A percentile compares a stretch with the other conserved stretches of the same genome.
Evolutionary conservation across 2,113 vertebrate species (phyloP).

Genomic region (Sula dactylatra): DNA sequence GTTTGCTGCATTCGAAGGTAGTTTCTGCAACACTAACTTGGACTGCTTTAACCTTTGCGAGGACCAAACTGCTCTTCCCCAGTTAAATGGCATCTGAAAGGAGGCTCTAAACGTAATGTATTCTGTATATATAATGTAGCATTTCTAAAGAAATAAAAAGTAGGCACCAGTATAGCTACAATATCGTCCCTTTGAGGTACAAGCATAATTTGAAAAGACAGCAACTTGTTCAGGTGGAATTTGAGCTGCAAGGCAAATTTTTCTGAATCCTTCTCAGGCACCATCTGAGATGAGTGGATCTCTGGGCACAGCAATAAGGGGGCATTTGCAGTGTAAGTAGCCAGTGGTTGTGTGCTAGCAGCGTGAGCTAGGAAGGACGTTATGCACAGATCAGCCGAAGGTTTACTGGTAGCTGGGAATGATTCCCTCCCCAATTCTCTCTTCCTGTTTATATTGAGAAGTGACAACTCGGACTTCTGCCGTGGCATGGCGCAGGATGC

Average conservation of each 20-base stretch:
- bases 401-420: background rate
- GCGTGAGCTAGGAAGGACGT: background rate
- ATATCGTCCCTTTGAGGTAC: accelerated
- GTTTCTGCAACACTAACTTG: background rate
- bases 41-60: background rate
- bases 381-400: background rate
- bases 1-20: background rate
- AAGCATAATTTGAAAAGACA: background rate
- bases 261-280: background rate
- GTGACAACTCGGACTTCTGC: accelerated
- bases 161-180: background rate
- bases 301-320: background rate
- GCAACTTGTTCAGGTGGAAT: background rate
- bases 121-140: no score
- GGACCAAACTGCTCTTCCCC: background rate
- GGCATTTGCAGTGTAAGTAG: background rate
- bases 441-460: background rate
- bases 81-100: background rate
- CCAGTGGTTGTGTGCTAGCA: background rate
- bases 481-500: accelerated
- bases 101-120: background rate
- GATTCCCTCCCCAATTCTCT: background rate
- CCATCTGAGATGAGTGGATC: accelerated
- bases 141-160: background rate
- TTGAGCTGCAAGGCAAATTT: background rate